Base-by-base conservation (phyloP, 1,140 invertebrate genomes). In the Bombus soroeensis region DNA sequence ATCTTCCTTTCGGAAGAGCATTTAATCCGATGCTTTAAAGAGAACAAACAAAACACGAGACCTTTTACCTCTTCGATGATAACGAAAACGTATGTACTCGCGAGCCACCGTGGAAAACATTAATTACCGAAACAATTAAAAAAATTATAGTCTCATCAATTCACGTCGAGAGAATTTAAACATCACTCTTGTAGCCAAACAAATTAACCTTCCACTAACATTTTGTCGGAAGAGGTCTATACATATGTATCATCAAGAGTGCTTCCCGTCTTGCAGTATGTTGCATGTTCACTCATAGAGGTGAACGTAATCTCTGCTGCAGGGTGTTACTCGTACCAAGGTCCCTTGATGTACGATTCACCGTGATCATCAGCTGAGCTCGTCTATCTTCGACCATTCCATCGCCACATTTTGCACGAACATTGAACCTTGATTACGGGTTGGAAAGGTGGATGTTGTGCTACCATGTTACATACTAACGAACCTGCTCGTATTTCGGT, bases 391-490 rank as follows among this genome's bases (percentile, higher is more conserved):
- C 12, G 28, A 12, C 25, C 73, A 68, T 37, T 74, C 59, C 77
- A 47, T 47, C 68, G 71, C 64, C 66, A 84, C 82, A 70, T 83
- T 43, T 87, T 28, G 77, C 77, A 76, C 85, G 82, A 74, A 88
- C 82, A 22, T 89, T 88, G 87, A 89, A 81, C 74, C 82, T 77
- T 85, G 87, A 88, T 88, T 88, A 32, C 81, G 59, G 18, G 71
- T 28, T 66, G 72, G 80, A 78, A 62, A 13, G 59, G 28, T 81
- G 68, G 28, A 73, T 57, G 66, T 32, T 57, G 66, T 47, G 81
- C 76, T 41, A 64, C 59, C 57, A 71, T 32, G 87, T 73, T 72
- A 57, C 70, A 62, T 73, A 53, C 59, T 85, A 88, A 89, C 74
- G 62, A 88, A 85, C 78, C 57, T 13, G 18, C 0, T 37, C 22